A percentile compares a stretch with the other conserved stretches of the same genome.
Conservation (phyloP, 2,888 invertebrate genomes). For the Poecilobothrus nobilitatus region DNA sequence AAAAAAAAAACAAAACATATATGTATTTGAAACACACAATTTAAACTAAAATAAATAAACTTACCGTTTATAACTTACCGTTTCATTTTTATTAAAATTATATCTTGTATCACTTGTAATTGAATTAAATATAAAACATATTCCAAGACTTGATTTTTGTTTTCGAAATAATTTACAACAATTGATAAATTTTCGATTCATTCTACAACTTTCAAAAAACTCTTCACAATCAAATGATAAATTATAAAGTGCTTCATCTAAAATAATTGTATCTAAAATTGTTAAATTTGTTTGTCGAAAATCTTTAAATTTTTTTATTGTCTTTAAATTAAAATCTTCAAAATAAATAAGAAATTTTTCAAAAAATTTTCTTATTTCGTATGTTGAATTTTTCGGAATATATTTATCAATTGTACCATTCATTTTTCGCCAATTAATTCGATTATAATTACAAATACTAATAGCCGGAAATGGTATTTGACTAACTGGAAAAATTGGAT, state of each 20-base stretch:
- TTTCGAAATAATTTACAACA: not conserved
- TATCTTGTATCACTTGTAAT: not conserved
- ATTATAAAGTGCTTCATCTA: not conserved
- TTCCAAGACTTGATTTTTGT: not conserved
- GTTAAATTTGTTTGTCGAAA: not conserved
- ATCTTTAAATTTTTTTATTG: not conserved
- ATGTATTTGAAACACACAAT: no score
- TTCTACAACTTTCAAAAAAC: not conserved
- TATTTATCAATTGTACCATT: not conserved
- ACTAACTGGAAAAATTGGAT: not conserved
- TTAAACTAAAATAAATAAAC: no score
- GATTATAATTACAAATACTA: not conserved
- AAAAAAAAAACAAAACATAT: no score
- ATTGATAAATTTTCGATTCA: not conserved
- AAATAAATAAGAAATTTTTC: not conserved
- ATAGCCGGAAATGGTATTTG: not conserved
- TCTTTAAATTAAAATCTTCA: not conserved
- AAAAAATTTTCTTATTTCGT: not conserved
- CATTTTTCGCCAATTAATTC: not conserved
- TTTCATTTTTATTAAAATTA: not conserved
- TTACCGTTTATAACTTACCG: not conserved
- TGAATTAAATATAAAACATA: not conserved
- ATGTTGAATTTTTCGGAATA: not conserved
- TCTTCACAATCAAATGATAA: constrained; percentile 1
- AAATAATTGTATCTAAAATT: not conserved